These are phyloP conservation scores for Argyrosomus japonicus DNA, from an alignment of 2,113 vertebrate species.

Conservation along the genomic window DNA sequence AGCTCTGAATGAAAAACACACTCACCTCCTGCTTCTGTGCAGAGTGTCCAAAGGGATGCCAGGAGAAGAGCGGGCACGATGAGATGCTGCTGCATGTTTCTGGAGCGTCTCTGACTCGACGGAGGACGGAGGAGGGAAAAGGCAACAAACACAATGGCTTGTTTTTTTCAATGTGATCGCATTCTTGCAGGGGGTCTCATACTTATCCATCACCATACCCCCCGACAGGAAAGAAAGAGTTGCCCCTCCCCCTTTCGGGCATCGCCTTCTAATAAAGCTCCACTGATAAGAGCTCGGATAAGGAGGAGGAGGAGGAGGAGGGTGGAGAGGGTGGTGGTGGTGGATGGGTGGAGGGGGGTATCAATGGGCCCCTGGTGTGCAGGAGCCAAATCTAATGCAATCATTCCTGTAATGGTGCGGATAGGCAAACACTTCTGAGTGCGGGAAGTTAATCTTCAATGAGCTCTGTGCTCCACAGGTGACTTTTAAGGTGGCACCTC, in stretches of 20 bases:
- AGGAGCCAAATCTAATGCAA: not conserved
- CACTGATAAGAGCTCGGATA: conserved; percentile 32
- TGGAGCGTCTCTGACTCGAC: conserved; percentile 53
- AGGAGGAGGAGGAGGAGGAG: too few species aligned
- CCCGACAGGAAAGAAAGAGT: conserved; percentile 60
- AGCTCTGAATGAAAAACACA: conserved; percentile 28
- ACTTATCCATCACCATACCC: conserved; percentile 79
- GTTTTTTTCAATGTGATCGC: conserved; percentile 65
- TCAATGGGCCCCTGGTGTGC: conserved; percentile 16
- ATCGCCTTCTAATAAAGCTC: conserved; percentile 66
- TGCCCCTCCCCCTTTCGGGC: conserved; percentile 76
- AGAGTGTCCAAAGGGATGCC: conserved; percentile 60
- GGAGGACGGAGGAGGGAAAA: conserved; percentile 24
- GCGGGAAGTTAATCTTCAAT: conserved; percentile 15
- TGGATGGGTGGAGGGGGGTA: not conserved
- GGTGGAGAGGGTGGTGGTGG: too few species aligned
- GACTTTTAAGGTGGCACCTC: not conserved
- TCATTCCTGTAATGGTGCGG: not conserved
- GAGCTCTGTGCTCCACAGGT: conserved; percentile 14
- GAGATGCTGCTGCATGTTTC: conserved; percentile 71
- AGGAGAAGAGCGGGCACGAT: conserved; percentile 67
- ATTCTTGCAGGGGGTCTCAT: conserved; percentile 79
- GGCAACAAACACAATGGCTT: conserved; percentile 50
- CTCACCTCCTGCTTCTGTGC: conserved; percentile 78
- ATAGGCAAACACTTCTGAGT: not conserved